These are phyloP conservation scores for Liopterus haemorrhoidalis DNA, from an alignment of 2,888 invertebrate genomes.

Conservation along the genomic window DNA sequence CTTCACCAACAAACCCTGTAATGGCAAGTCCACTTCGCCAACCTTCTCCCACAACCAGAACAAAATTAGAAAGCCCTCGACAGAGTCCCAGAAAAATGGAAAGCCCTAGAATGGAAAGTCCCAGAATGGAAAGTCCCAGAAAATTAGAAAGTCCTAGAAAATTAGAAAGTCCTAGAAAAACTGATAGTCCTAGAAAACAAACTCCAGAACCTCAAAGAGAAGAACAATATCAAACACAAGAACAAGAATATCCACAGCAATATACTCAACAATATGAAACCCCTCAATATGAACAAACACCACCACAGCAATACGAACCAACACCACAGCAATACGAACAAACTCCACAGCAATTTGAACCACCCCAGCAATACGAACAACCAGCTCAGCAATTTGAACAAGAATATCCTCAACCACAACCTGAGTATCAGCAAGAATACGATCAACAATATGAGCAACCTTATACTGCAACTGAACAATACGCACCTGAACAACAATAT, in stretches of 20 bases:
- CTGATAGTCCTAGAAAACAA: no score
- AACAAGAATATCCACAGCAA: constrained; percentile 25
- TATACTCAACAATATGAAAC: constrained; percentile 10
- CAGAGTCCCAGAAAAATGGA: no score
- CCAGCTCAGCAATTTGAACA: constrained; percentile 23
- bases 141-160: no score
- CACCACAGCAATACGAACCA: constrained; percentile 6
- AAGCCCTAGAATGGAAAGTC: no score
- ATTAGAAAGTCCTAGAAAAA: no score
- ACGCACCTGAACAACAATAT: constrained; percentile 16
- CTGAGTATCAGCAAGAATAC: constrained; percentile 16
- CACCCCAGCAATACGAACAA: background rate
- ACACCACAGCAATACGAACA: constrained; percentile 23
- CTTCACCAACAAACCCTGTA: background rate
- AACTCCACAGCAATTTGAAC: constrained; percentile 16
- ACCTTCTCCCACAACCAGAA: constrained; percentile 3
- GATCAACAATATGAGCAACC: constrained; percentile 21
- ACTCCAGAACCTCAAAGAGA: no score
- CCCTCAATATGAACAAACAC: constrained; percentile 11
- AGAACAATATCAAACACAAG: constrained; percentile 30
- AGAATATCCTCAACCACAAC: constrained; percentile 20
- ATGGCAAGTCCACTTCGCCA: constrained; percentile 34
- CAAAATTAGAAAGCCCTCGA: background rate
- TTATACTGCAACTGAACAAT: constrained; percentile 19
- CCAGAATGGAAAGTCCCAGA: no score